phyloP scores from a whole-genome alignment of 2,113 vertebrate species.

The Physeter macrocephalus region DNA sequence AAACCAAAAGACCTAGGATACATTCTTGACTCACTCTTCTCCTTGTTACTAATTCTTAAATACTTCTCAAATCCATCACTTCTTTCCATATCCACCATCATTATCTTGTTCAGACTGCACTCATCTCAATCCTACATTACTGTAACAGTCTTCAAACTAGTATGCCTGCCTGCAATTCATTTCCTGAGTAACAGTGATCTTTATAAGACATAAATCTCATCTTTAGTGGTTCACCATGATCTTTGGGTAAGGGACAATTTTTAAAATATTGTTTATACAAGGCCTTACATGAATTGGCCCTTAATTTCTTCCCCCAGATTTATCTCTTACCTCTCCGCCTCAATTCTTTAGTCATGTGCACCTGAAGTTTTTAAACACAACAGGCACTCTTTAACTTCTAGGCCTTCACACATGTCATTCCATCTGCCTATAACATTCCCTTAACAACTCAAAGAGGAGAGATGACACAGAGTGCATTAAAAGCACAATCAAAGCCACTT shows the following conservation, averaged over 20 bases:
- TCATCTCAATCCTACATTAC: not conserved
- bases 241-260: not conserved
- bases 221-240: not conserved
- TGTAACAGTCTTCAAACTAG: not conserved
- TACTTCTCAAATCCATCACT: not conserved
- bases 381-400: not conserved
- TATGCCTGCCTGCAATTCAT: not conserved
- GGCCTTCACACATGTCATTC: not conserved
- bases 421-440: not conserved
- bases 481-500: constrained; percentile 5
- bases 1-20: not conserved
- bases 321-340: not conserved
- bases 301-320: not conserved
- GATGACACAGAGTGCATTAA: not conserved
- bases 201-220: not conserved
- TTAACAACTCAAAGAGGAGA: not conserved
- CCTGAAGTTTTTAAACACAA: not conserved
- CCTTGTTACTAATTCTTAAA: not conserved
- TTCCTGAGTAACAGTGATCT: not conserved
- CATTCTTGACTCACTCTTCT: not conserved
- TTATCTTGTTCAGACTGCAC: not conserved
- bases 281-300: not conserved
- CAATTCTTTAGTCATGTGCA: not conserved
- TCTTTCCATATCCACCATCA: not conserved
- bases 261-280: not conserved